phyloP scores from a whole-genome alignment of 2,888 invertebrate genomes.

The Drosophila suboccidentalis region DNA sequence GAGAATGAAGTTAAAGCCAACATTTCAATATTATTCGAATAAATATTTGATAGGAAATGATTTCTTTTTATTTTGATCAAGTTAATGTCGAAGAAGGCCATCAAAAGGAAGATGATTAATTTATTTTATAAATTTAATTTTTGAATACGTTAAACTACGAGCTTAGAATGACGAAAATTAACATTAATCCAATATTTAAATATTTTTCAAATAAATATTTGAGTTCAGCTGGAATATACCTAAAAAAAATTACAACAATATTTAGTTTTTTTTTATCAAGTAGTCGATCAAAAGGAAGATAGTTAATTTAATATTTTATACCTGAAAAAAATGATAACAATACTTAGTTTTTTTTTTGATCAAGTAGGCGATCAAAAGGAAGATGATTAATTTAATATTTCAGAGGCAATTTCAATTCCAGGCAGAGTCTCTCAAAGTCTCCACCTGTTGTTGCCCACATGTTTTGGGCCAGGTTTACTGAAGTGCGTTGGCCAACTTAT shows the following conservation, averaged over 20 bases:
- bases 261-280: no score
- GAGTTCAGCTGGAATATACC: no score
- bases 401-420: conserved; percentile 16
- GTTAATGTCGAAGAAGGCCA: neutral
- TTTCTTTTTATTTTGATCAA: neutral
- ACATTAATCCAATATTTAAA: no score
- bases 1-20: neutral
- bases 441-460: conserved; percentile 48
- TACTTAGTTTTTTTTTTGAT: neutral
- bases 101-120: conserved; percentile 5
- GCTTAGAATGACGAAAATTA: no score
- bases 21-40: neutral
- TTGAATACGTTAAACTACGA: no score
- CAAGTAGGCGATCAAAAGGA: neutral
- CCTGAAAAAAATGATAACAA: no score
- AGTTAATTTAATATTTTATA: no score
- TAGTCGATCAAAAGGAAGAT: no score
- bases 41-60: neutral
- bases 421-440: conserved; percentile 5
- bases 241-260: no score
- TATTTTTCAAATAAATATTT: no score
- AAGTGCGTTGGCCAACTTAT: conserved; percentile 55
- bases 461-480: conserved; percentile 36
- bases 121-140: no score
- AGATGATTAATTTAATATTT: conserved; percentile 12